These are phyloP conservation scores for Columba livia DNA, from an alignment of 2,113 vertebrate genomes.

Conservation along the genomic window DNA sequence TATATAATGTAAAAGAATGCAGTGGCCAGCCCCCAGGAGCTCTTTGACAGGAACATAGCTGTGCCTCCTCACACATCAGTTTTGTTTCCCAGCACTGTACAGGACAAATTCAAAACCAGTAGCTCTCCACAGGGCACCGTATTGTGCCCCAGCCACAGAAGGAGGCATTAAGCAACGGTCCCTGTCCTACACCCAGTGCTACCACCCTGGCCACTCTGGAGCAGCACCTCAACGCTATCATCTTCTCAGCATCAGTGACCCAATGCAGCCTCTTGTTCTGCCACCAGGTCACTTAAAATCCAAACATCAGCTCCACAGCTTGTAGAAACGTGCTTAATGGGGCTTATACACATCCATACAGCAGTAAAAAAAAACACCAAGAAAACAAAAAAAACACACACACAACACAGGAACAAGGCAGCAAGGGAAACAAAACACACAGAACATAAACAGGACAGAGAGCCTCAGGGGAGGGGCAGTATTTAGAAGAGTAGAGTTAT, in stretches of 20 bases:
- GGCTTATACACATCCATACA: not conserved
- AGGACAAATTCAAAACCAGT: not conserved
- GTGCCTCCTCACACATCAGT: not conserved
- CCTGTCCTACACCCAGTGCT: not conserved
- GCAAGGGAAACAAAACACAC: slow-evolving; percentile 26
- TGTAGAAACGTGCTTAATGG: not conserved
- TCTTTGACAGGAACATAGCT: not conserved
- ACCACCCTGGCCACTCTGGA: not conserved
- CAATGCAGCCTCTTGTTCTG: not conserved
- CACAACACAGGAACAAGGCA: not conserved
- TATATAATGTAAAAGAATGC: not conserved
- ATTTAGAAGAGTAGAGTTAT: slow-evolving; percentile 9
- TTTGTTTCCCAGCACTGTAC: not conserved
- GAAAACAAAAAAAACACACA: too few species aligned
- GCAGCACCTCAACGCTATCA: not conserved
- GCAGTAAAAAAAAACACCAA: not conserved
- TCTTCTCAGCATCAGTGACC: not conserved
- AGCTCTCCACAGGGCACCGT: not conserved
- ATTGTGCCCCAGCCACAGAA: fast-evolving
- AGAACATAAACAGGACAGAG: slow-evolving; percentile 49
- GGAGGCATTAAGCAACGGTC: not conserved
- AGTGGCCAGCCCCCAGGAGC: not conserved
- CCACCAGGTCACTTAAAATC: not conserved
- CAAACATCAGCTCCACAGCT: not conserved
- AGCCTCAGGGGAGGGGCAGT: not conserved